Base-by-base conservation (phyloP, 2,113 vertebrate species). In the Rhinichthys klamathensis region DNA sequence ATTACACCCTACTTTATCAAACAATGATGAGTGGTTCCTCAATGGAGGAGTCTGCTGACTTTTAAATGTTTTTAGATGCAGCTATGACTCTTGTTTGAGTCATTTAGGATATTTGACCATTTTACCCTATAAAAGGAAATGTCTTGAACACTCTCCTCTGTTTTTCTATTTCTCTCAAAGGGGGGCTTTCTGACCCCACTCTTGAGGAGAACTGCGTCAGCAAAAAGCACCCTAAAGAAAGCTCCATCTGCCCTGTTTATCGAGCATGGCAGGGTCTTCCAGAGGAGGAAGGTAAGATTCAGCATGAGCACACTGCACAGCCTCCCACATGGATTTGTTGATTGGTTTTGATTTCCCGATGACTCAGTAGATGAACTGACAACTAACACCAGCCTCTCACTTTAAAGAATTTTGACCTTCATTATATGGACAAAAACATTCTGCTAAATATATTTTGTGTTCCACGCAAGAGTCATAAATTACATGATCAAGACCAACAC, bases 141-240 rank as follows among this genome's bases (percentile, higher is more conserved):
- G 44, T 75, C n/a, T 41, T 41, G 21, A 44, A 73, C 12, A n/a
- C 21, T 73, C 12, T 30, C 35, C 21, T 69, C 46, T 30, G 7
- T 70, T 25, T 79, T 49, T 80, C 63, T 61, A 30, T 41, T 41
- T 73, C 38, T 81, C 32, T 74, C 25, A 32, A 90, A 96, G 95
- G 93, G 89, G 0, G 91, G 94, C 0, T 95, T 96, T 86, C 90
- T 96, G 65, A 91, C 88, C 0, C 96, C 96, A 1, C 92, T 96
- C 54, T 85, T 97, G 88, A 92, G 94, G 58, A 93, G 95, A 2
- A 94, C 94, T 0, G 90, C 92, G 0, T 97, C 96, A 0, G 95
- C 95, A 0, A 95, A 92, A 84, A 93, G 85, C 44, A 93, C 94
- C 2, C 89, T 95, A 90, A 91, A 88, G 77, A 91, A 92, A 11